These are phyloP conservation scores for Plutella xylostella DNA, from an alignment of 2,888 invertebrate species.

Conservation along the genomic window DNA sequence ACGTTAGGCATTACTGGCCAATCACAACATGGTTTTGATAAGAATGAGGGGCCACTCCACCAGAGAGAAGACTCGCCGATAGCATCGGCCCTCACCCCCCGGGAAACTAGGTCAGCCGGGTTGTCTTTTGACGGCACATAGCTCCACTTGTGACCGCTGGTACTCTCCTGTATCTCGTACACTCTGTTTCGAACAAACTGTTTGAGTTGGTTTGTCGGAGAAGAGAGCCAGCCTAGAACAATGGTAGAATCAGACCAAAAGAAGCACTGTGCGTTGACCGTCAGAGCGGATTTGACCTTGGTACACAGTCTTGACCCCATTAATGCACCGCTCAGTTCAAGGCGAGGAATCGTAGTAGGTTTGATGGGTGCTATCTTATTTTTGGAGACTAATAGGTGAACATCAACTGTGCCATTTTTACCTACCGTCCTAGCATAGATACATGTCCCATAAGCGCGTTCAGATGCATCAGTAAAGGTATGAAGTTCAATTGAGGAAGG, in stretches of 20 bases:
- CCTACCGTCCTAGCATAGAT: constrained; percentile 9
- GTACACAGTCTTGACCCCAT: constrained; percentile 8
- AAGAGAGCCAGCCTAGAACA: constrained; percentile 20
- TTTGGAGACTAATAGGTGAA: constrained; percentile 11
- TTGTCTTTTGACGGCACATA: constrained; percentile 16
- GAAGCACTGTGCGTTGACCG: background rate
- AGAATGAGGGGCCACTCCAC: constrained; percentile 14
- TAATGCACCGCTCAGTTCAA: constrained; percentile 10
- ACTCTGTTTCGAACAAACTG: constrained; percentile 12
- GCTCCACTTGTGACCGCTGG: constrained; percentile 9
- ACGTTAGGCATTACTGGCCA: background rate
- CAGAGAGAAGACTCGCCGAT: constrained; percentile 10
- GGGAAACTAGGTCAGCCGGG: constrained; percentile 16
- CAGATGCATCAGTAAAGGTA: constrained; percentile 17
- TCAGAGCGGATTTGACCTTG: constrained; percentile 3
- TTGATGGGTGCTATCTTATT: constrained; percentile 11
- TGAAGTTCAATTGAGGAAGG: constrained; percentile 17
- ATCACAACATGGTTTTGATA: background rate
- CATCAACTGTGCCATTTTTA: background rate
- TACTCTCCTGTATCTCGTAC: constrained; percentile 12
- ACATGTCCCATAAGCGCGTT: constrained; percentile 12
- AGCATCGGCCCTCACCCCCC: constrained; percentile 13
- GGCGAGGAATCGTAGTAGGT: constrained; percentile 8
- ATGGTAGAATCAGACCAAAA: constrained; percentile 24
- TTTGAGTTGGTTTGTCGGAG: constrained; percentile 14